phyloP scores from a whole-genome alignment of 2,797 vertebrate genomes.

The Distichodus sexfasciatus region DNA sequence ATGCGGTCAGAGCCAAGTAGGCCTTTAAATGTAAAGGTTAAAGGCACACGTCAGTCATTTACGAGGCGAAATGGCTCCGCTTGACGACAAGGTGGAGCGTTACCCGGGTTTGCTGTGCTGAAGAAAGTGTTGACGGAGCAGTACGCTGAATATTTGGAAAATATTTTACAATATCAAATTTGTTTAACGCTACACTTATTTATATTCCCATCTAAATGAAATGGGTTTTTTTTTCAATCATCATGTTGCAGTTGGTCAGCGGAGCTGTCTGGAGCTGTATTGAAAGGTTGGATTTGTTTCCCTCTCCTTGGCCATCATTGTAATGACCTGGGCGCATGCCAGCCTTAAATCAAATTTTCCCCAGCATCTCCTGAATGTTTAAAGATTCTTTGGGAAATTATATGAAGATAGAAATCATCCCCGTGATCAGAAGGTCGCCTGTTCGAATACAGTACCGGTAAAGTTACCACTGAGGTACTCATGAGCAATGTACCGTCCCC shows the following conservation, averaged over 20 bases:
- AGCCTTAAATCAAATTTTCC: slow-evolving; percentile 5
- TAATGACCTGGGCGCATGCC: background rate
- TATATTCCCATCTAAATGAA: background rate
- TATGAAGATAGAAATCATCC: background rate
- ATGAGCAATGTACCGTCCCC: too few species aligned
- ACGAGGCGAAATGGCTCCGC: background rate
- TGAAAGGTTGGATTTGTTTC: slow-evolving; percentile 13
- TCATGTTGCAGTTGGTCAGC: background rate
- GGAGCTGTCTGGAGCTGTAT: background rate
- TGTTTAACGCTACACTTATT: too few species aligned
- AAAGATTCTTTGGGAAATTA: background rate
- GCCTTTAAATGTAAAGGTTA: slow-evolving; percentile 45
- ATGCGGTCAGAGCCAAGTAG: slow-evolving; percentile 19
- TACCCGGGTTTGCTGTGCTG: background rate
- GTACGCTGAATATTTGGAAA: background rate
- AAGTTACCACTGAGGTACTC: too few species aligned
- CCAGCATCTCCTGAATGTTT: background rate
- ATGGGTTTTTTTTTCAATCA: background rate
- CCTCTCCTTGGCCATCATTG: background rate
- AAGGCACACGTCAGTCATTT: slow-evolving; percentile 32
- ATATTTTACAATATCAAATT: too few species aligned
- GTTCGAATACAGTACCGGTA: too few species aligned
- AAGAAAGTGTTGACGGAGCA: background rate
- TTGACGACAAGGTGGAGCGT: background rate
- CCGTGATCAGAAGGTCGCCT: too few species aligned